phyloP scores from a whole-genome alignment of 2,797 vertebrate species.

The Parauchenoglanis punctatus region DNA sequence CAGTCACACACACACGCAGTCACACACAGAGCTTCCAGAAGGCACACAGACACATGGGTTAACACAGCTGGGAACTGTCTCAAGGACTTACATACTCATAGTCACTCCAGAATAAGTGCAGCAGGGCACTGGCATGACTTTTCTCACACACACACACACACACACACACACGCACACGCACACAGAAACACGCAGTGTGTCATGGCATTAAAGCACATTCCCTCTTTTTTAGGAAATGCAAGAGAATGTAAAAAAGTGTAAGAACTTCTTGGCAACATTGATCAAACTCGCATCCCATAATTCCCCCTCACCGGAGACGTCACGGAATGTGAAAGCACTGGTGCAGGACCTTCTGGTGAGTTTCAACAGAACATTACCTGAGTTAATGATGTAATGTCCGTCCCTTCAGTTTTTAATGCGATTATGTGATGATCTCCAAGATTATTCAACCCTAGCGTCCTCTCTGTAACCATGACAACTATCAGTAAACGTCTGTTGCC shows the following conservation, averaged over 20 bases:
- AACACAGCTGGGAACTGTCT: slow-evolving; percentile 28
- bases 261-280: slow-evolving; percentile 87
- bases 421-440: not conserved
- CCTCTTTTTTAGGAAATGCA: slow-evolving; percentile 82
- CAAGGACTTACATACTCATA: slow-evolving; percentile 2
- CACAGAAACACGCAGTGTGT: not conserved
- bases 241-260: slow-evolving; percentile 90
- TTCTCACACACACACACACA: slow-evolving; percentile 7
- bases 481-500: not conserved
- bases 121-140: slow-evolving; percentile 22
- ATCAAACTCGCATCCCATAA: slow-evolving; percentile 90
- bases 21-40: slow-evolving; percentile 44
- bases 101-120: slow-evolving; percentile 17
- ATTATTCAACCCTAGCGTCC: not conserved
- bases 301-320: slow-evolving; percentile 85
- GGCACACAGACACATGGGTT: slow-evolving; percentile 23
- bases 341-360: slow-evolving; percentile 88
- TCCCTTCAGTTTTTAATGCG: not conserved
- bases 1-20: slow-evolving; percentile 61
- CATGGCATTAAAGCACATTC: slow-evolving; percentile 13
- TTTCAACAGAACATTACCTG: slow-evolving; percentile 13
- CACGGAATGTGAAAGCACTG: slow-evolving; percentile 85
- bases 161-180: slow-evolving; percentile 27
- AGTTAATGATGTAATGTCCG: not conserved
- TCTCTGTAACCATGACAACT: slow-evolving; percentile 7